phyloP scores from a whole-genome alignment of 2,888 invertebrate species.

The Itoplectis maculator region DNA sequence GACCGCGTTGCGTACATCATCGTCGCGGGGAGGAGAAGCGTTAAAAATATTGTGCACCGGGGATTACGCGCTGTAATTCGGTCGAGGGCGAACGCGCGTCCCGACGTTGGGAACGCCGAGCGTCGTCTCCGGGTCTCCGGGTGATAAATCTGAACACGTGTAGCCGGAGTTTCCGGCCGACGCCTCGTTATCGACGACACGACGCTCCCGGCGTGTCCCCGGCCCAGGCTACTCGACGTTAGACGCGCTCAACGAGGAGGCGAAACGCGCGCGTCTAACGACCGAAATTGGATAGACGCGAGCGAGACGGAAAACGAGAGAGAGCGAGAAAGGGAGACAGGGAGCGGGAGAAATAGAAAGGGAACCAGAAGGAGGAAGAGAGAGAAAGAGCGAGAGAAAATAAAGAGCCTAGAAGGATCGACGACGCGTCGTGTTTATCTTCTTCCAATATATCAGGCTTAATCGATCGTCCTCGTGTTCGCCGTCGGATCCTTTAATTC shows the following conservation, averaged over 20 bases:
- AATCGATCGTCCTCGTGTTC: conserved; percentile 59
- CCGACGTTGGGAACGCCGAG: conserved; percentile 18
- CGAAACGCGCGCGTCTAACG: conserved; percentile 58
- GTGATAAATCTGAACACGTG: conserved; percentile 73
- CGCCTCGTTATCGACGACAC: conserved; percentile 72
- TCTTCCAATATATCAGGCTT: conserved; percentile 64
- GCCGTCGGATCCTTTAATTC: conserved; percentile 31
- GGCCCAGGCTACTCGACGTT: conserved; percentile 40
- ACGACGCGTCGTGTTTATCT: conserved; percentile 54
- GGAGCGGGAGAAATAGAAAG: neutral
- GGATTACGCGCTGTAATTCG: conserved; percentile 60
- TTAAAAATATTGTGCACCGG: neutral
- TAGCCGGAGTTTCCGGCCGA: conserved; percentile 72
- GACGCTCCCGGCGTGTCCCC: too few species aligned
- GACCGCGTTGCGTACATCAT: too few species aligned
- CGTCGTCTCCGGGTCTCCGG: conserved; percentile 44
- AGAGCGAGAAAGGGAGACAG: neutral
- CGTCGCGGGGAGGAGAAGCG: too few species aligned
- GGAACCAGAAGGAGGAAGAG: conserved; percentile 29
- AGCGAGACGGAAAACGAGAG: conserved; percentile 22
- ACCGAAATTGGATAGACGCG: conserved; percentile 70
- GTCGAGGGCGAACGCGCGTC: too few species aligned
- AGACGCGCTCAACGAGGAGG: conserved; percentile 36
- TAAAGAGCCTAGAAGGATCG: too few species aligned
- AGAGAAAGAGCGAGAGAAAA: neutral